Base-by-base conservation (phyloP, 2,888 invertebrate species). In the Cryptophagus acutangulus region DNA sequence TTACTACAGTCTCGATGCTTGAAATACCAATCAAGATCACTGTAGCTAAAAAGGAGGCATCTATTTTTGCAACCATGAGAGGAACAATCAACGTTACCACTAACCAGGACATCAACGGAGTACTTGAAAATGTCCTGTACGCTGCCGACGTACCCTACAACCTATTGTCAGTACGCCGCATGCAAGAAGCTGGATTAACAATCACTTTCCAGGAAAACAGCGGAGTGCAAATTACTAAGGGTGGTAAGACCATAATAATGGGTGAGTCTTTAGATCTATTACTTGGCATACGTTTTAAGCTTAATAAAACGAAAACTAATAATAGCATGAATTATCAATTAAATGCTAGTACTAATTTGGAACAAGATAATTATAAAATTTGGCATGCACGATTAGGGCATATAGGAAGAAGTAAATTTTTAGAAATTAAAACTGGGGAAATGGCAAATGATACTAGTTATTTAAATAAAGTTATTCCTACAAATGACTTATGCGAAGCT, bases 131-230 rank as follows among this genome's bases (percentile, higher is more conserved):
- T 25, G 51, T 58, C 2, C 50, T 65, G 3, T 65, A 47, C 42
- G 58, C 58, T 38, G 37, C 52, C n/a, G 61, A 65, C 18, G 49
- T 55, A 3, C 59, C 59, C 25, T 51, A 59, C 41, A 61, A 62
- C 39, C 40, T 58, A 12, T 39, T 57, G 4, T 61, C 59, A 0
- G 59, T 62, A 30, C 37, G 41, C 15, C 39, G 35, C 15, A 42
- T 49, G 17, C 47, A 49, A 33, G 36, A 40, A 16, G 36, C 43
- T 36, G 49, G 44, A 29, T 38, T 46, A 33, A 25, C 38, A 6
- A 37, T 49, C 14, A 12, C 40, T 12, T 49, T 49, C 34, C 40
- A 29, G 1, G 37, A 43, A 31, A 28, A 24, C 13, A 42, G 42
- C 9, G 17, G 34, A 14, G 40, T 45, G 14, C 20, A 35, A n/a